Base-by-base conservation (phyloP, 2,113 vertebrate species). In the Asarcornis scutulata region DNA sequence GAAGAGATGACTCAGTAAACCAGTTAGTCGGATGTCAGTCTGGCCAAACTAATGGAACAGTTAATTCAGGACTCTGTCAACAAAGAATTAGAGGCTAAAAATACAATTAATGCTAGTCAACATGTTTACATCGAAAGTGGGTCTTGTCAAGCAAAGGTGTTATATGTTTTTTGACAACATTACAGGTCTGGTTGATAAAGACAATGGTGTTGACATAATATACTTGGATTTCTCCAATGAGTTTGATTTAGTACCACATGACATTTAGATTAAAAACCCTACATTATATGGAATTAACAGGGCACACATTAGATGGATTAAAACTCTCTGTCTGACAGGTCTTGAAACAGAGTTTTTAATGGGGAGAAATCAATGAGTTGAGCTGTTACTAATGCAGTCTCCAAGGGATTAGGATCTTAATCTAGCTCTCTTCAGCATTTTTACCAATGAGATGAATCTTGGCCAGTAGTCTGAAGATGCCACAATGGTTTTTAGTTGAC, bases 1-100 rank as follows among this genome's bases (percentile, higher is more conserved):
- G 69, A 68, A 79, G 44, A 75, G 42, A 60, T 76, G 48, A 62
- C 17, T 92, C 71, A 42, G 27, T 56, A 82, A 64, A 53, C 13
- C 48, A 7, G 9, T 83, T 74, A 82, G 46, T 91, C 62, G 87
- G 18, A 69, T 93, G 27, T 87, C 74, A 82, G 34, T 31, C 38
- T 69, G 62, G 66, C 5, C 80, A 84, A 64, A 72, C 29, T 66
- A 53, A 17, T 69, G 32, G 34, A 89, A 62, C 29, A 73, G 69
- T 85, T 87, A 73, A 73, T 83, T 89, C 29, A 58, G 21, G 62
- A 79, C 38, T 79, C 48, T 82, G 48, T 73, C 69, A 94, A 89
- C 90, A 95, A 85, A 58, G 42, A 76, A 69, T 72, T 82, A 85
- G 62, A 82, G 36, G 22, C 5, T 93, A 73, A 82, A 95, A 93